These are phyloP conservation scores for Rhineura floridana DNA, from an alignment of 2,113 vertebrate genomes.

Conservation along the genomic window DNA sequence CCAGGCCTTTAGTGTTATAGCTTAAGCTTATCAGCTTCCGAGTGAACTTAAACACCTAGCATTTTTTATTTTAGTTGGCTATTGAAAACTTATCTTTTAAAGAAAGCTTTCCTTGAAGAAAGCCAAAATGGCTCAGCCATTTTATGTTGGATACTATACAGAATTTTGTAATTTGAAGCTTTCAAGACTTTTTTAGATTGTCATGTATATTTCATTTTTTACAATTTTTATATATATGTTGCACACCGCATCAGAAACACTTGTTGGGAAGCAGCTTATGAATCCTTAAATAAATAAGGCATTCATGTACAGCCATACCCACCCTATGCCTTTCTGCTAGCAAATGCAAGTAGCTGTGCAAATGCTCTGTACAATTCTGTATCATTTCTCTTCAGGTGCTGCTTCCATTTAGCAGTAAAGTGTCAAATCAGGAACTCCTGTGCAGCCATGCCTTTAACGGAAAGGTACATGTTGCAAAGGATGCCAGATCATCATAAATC, in stretches of 20 bases:
- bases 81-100: background rate
- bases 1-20: background rate
- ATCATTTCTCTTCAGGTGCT: background rate
- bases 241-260: no score
- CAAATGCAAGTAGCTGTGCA: background rate
- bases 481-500: conserved; percentile 15
- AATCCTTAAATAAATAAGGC: background rate
- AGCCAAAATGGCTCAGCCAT: no score
- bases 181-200: no score
- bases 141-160: no score
- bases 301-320: background rate
- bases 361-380: background rate
- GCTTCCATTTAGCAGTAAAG: background rate
- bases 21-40: background rate
- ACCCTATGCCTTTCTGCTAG: background rate
- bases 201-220: no score
- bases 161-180: no score
- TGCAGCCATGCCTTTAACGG: conserved; percentile 1
- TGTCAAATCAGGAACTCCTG: background rate
- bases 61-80: background rate
- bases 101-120: no score
- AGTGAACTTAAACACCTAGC: background rate
- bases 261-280: no score
- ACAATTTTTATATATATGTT: no score
- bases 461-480: background rate